Evolutionary conservation across 2,113 vertebrate species (phyloP).

Genomic region (Notiomystis cincta): DNA sequence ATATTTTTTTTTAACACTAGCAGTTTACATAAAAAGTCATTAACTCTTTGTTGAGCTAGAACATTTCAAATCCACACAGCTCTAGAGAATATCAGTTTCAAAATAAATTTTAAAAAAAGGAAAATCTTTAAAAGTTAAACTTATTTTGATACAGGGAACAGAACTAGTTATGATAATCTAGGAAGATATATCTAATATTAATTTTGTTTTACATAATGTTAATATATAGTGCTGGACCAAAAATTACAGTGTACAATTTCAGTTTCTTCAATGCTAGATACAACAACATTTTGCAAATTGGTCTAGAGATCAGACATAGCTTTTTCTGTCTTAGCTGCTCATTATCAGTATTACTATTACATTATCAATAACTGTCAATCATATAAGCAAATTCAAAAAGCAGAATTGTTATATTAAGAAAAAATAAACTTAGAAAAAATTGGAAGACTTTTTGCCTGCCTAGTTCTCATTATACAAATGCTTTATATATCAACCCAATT

Average conservation of each 20-base stretch:
- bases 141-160: neutral
- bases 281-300: neutral
- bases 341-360: neutral
- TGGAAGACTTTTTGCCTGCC: rapidly evolving
- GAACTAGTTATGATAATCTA: neutral
- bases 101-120: neutral
- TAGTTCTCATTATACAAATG: neutral
- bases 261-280: neutral
- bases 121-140: neutral
- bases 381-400: neutral
- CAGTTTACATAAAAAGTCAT: neutral
- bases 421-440: neutral
- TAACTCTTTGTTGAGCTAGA: neutral
- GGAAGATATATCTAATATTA: neutral
- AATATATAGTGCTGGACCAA: neutral
- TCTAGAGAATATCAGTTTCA: neutral
- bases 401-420: neutral
- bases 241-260: neutral
- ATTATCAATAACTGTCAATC: neutral
- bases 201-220: neutral
- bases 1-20: neutral
- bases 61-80: neutral
- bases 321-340: neutral
- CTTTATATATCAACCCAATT: neutral
- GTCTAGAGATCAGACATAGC: neutral